These are phyloP conservation scores for Rhyzopertha dominica DNA, from an alignment of 1,140 invertebrate species.

Conservation along the genomic window DNA sequence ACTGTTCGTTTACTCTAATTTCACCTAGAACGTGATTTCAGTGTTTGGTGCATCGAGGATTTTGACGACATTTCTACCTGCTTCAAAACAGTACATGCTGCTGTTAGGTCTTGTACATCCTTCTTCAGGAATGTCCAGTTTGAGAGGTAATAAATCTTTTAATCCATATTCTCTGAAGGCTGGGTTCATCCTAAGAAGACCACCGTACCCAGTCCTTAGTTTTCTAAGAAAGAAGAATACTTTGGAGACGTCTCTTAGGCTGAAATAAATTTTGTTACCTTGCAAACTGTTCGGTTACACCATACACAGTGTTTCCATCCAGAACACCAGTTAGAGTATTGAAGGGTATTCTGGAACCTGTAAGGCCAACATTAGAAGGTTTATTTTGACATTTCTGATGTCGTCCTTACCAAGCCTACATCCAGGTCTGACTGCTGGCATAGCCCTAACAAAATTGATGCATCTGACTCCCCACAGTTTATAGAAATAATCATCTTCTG, in stretches of 20 bases:
- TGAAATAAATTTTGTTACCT: slow-evolving; percentile 49
- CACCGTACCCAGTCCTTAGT: slow-evolving; percentile 70
- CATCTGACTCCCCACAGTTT: slow-evolving; percentile 76
- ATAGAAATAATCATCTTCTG: slow-evolving; percentile 89
- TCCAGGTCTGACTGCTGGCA: slow-evolving; percentile 74
- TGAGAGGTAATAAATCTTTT: slow-evolving; percentile 84
- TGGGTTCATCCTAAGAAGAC: slow-evolving; percentile 79
- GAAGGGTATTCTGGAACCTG: slow-evolving; percentile 64
- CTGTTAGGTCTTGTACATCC: slow-evolving; percentile 85
- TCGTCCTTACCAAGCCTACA: slow-evolving; percentile 65
- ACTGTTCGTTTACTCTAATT: slow-evolving; percentile 89
- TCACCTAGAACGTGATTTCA: slow-evolving; percentile 59
- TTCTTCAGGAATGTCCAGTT: slow-evolving; percentile 84
- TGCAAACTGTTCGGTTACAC: slow-evolving; percentile 70
- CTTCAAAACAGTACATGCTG: slow-evolving; percentile 89
- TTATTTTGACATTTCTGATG: background rate
- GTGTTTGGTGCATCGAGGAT: no score
- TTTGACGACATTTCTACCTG: slow-evolving; percentile 58
- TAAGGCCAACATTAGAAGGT: background rate
- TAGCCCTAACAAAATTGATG: slow-evolving; percentile 82
- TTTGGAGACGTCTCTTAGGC: no score
- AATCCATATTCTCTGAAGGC: slow-evolving; percentile 82
- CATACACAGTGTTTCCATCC: slow-evolving; percentile 82
- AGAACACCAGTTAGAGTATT: slow-evolving; percentile 78
- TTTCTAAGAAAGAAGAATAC: slow-evolving; percentile 54